Base-by-base conservation (phyloP, 2,888 invertebrate genomes). In the Hypselothyrea guttata region DNA sequence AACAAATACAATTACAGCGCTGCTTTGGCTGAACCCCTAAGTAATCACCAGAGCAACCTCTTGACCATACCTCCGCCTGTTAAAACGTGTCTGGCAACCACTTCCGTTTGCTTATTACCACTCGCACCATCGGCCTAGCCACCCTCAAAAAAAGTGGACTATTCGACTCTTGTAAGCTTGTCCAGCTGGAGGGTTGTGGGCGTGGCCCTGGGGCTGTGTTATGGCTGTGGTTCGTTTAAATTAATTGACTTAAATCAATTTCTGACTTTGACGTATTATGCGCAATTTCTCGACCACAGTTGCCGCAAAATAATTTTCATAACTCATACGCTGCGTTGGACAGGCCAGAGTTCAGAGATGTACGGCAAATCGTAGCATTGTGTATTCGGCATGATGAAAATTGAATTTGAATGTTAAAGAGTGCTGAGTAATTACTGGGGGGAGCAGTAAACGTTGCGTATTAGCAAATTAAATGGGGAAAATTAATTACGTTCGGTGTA, bases 241-340 rank as follows among this genome's bases (percentile, higher is more conserved):
- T 86, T 85, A 83, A 83, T 83, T 83, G 83, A 71, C 86, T 86
- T 83, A 74, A 85, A 83, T 86, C 83, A 83, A 86, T 83, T 85
- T 81, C 82, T 84, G 86, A 82, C 86, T 86, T 84, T 86, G 79
- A 81, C 84, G 82, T 86, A 84, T 79, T 68, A 55, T 63, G 57
- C 67, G 57, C 76, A 48, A 79, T 83, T 78, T 61, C 67, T 57
- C 64, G 44, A 44, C 52, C 76, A 42, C 75, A 79, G 41, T 75
- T 58, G 76, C 60, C 60, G 81, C 51, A 52, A 64, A 75, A 72
- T 64, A 62, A 66, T 72, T 79, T 85, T 79, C 81, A 85, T 84
- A 85, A 85, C 84, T 83, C 74, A 79, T 60, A 69, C 84, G 61
- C 61, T 55, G 53, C 38, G 41, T 70, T 37, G 60, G 68, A 37